Evolutionary conservation across 1,140 invertebrate genomes (phyloP), one percentile per base, ranked within the genome.

Genomic region (Sminthurinus signatus): DNA sequence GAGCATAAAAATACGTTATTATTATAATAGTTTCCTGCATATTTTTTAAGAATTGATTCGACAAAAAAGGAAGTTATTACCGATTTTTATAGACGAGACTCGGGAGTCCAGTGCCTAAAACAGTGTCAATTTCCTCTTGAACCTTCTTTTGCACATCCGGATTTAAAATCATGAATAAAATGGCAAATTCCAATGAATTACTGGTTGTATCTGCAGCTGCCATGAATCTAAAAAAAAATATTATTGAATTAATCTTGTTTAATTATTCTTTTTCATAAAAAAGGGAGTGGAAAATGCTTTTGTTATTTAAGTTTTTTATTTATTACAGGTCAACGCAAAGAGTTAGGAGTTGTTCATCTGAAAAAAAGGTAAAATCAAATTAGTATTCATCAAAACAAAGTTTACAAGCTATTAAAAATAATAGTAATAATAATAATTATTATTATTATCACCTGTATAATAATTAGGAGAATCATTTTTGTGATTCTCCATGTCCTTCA

Each of bases 41-140:
- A n/a, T n/a, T n/a, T n/a, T n/a, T 15, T 17, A 42, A 27, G 42
- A 12, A 2, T 23, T 29, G 32, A 28, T 25, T 14, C 1, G 19
- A 21, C 39, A 51, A 36, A 15, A 25, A 51, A 29, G 31, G 0
- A 31, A 19, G 2, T 23, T 36, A 51, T 79, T 81, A 87, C 86
- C 82, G 83, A 5, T 81, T 73, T 65, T 85, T 81, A 75, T 91
- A 88, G 39, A 82, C 80, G 25, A 89, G 75, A 25, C 79, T 79
- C 1, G 88, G 88, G 36, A 82, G 74, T 67, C 86, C 81, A 60
- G 80, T 76, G 0, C 85, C 87, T 29, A 93, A 79, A 0, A 91
- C 81, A 65, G 77, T 74, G 72, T 61, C 54, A 51, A 67, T 67
- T 44, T 67, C 65, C 8, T 32, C 36, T 15, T 55, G 57, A n/a